Conservation (phyloP, 2,113 vertebrate genomes). For the rat (Rattus norvegicus) region DNA sequence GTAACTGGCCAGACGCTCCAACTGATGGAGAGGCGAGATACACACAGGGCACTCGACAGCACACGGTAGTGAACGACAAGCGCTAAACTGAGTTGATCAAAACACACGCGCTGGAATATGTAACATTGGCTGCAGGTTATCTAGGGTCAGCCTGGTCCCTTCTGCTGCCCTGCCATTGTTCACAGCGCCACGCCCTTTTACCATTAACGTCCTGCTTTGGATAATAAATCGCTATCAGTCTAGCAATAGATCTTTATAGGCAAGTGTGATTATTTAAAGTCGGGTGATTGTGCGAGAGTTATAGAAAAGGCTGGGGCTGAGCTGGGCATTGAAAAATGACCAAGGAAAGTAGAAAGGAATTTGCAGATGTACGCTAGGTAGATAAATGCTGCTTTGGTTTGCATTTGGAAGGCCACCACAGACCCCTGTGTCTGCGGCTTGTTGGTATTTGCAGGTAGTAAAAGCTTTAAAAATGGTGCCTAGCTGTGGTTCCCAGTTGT, state of each 20-base stretch:
- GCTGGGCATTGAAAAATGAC: background rate
- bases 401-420: background rate
- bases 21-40: background rate
- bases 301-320: background rate
- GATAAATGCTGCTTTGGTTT: background rate
- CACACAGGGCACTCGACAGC: background rate
- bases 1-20: background rate
- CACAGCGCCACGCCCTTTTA: background rate
- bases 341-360: constrained; percentile 5
- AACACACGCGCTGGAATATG: background rate
- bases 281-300: background rate
- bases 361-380: background rate
- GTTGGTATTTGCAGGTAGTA: background rate
- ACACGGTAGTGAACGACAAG: background rate
- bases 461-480: background rate
- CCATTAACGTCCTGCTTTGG: background rate
- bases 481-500: background rate
- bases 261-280: constrained; percentile 5
- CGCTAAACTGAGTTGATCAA: background rate
- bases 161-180: background rate
- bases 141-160: background rate
- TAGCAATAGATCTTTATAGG: background rate
- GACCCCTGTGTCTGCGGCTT: background rate
- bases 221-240: background rate
- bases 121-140: background rate